Conservation (phyloP, 2,113 vertebrate genomes). For the Coregonus clupeaformis region DNA sequence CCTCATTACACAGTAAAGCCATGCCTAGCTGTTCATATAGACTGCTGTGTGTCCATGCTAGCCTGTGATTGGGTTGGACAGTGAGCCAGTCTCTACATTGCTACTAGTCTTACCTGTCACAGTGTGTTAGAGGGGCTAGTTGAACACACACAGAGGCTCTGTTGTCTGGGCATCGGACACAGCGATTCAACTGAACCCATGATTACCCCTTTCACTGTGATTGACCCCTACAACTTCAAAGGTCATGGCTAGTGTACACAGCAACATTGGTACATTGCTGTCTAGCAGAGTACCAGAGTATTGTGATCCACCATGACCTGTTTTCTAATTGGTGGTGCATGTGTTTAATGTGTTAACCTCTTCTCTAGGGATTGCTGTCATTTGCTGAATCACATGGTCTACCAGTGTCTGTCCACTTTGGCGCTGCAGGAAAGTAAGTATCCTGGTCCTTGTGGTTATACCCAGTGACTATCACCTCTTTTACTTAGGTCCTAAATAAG, state of each 20-base stretch:
- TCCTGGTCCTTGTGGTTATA: conserved; percentile 18
- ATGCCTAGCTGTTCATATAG: conserved; percentile 15
- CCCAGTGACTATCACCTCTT: conserved; percentile 5
- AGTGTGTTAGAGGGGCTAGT: conserved; percentile 21
- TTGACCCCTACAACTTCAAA: background rate
- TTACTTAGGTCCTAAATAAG: background rate
- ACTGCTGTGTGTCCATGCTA: conserved; percentile 30
- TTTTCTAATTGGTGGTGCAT: background rate
- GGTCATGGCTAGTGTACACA: background rate
- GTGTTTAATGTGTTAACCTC: conserved; percentile 11
- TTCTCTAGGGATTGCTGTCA: conserved; percentile 80
- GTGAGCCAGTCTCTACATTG: conserved; percentile 44
- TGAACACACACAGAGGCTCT: background rate
- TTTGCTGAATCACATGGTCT: conserved; percentile 81
- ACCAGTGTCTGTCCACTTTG: conserved; percentile 80
- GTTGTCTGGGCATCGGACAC: background rate
- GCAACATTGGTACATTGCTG: background rate
- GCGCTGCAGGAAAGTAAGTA: conserved; percentile 82
- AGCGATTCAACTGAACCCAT: conserved; percentile 15
- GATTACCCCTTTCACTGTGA: conserved; percentile 28
- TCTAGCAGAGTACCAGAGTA: background rate
- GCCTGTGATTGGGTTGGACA: conserved; percentile 36
- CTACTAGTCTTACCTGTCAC: conserved; percentile 22
- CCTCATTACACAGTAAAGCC: conserved; percentile 33
- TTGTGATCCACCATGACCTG: background rate